These are phyloP conservation scores for Astyanax mexicanus DNA, from an alignment of 2,797 vertebrate species.

Conservation along the genomic window DNA sequence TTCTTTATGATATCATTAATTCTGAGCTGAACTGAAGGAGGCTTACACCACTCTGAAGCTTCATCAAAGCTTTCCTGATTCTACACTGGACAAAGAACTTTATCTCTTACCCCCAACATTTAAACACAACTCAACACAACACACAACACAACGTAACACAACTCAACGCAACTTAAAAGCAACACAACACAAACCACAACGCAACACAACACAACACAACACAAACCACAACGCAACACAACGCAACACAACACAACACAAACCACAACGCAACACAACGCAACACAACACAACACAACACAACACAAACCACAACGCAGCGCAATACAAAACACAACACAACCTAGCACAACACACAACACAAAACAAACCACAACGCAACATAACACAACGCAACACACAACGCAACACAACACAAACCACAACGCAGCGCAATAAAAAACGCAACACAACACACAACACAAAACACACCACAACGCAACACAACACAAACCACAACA, in stretches of 20 bases:
- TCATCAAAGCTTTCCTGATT: constrained; percentile 34
- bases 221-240: too few relatives aligned
- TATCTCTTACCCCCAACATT: constrained; percentile 16
- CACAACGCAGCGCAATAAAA: too few relatives aligned
- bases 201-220: neutral
- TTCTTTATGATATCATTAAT: neutral
- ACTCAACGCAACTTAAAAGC: neutral
- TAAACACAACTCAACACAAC: too few relatives aligned
- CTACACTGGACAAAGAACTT: neutral
- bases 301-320: too few relatives aligned
- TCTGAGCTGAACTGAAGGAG: neutral
- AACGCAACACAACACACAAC: too few relatives aligned
- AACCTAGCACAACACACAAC: too few relatives aligned
- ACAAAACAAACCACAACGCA: neutral
- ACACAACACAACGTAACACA: neutral
- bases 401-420: neutral
- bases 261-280: too few relatives aligned
- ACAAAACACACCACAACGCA: neutral
- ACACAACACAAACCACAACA: too few relatives aligned
- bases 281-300: neutral
- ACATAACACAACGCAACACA: neutral
- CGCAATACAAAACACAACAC: neutral
- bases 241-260: neutral
- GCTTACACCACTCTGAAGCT: constrained; percentile 23
- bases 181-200: too few relatives aligned